Conservation (phyloP, 1,140 invertebrate genomes). For the Ceratina australensis region DNA sequence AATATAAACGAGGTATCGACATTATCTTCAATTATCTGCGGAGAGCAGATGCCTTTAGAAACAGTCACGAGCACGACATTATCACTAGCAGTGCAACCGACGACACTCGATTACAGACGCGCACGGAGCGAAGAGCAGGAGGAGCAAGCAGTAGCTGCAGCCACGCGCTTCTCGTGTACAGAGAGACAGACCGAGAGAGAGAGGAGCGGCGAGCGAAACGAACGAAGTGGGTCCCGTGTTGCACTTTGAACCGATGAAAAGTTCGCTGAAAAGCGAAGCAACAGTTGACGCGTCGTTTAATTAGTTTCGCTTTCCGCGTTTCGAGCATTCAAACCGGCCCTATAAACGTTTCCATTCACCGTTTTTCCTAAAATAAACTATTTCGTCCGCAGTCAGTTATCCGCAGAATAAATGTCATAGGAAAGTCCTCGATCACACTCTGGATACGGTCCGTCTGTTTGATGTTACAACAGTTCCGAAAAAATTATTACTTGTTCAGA, state of each 20-base stretch:
- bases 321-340: background rate
- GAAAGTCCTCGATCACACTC: too few species aligned
- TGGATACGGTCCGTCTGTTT: too few species aligned
- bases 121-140: too few species aligned
- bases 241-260: conserved; percentile 39
- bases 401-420: too few species aligned
- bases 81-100: background rate
- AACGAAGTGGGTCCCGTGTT: conserved; percentile 3
- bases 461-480: too few species aligned
- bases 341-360: conserved; percentile 10
- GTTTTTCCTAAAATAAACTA: background rate
- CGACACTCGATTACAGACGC: background rate
- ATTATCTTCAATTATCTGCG: conserved; percentile 35
- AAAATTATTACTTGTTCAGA: too few species aligned
- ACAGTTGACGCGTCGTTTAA: conserved; percentile 42
- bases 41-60: conserved; percentile 5
- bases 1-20: conserved; percentile 16
- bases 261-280: conserved; percentile 35
- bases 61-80: background rate
- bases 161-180: background rate
- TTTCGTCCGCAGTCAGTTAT: background rate
- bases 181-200: background rate
- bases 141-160: too few species aligned
- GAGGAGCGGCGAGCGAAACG: background rate
- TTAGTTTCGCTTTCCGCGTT: conserved; percentile 23